phyloP scores from a whole-genome alignment of 2,797 vertebrate genomes.

The Astyanax mexicanus region DNA sequence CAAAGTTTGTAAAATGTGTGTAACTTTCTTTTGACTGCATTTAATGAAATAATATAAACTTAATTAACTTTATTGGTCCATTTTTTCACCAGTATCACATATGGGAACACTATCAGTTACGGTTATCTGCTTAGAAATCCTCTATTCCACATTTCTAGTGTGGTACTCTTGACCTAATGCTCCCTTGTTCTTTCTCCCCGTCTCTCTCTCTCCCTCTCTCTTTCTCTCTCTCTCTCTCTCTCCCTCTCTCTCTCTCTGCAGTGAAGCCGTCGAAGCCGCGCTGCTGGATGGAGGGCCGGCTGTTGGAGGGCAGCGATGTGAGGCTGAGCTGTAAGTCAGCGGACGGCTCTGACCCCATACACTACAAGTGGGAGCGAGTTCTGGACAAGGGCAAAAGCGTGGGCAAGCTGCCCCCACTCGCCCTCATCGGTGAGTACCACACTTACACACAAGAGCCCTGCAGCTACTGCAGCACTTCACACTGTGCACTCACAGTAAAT shows the following conservation, averaged over 20 bases:
- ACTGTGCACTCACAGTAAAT: no score
- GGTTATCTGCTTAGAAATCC: no score
- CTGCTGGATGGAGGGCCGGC: constrained; percentile 84
- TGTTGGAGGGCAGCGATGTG: constrained; percentile 80
- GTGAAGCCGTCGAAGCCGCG: constrained; percentile 86
- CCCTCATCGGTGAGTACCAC: constrained; percentile 75
- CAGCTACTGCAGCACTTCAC: not conserved
- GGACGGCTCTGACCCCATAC: constrained; percentile 82
- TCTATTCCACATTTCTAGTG: no score
- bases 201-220: not conserved
- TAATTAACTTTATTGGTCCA: no score
- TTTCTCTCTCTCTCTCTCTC: not conserved
- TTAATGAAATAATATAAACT: no score
- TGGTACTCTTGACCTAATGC: no score
- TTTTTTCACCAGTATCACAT: no score
- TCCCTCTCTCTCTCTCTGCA: constrained; percentile 47
- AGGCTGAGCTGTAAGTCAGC: constrained; percentile 81
- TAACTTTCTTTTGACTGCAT: no score
- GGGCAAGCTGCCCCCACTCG: constrained; percentile 72
- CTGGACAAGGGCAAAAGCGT: constrained; percentile 73
- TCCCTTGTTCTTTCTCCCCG: no score
- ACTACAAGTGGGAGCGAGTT: constrained; percentile 82
- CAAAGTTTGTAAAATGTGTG: no score
- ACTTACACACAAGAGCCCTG: not conserved
- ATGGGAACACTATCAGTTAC: no score